Conservation (phyloP, 2,888 invertebrate species). For the Trachelus tabidus region DNA sequence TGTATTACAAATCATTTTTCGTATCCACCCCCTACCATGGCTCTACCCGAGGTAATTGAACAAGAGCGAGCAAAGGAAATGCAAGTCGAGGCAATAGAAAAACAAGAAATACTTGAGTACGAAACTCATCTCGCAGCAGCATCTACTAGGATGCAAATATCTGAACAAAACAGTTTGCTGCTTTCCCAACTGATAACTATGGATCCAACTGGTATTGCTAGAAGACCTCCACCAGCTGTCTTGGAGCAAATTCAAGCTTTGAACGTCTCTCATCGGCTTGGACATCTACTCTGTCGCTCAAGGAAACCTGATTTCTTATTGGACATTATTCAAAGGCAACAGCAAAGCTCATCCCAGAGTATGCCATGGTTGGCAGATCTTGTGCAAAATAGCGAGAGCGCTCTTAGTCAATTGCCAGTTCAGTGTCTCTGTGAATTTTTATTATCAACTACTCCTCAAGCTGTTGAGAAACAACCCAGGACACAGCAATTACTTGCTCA, state of each 20-base stretch:
- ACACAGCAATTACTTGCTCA: slow-evolving; percentile 80
- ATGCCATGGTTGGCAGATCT: slow-evolving; percentile 98
- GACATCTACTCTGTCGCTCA: slow-evolving; percentile 88
- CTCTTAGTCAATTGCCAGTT: slow-evolving; percentile 90
- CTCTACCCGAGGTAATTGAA: slow-evolving; percentile 70
- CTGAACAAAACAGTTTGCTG: slow-evolving; percentile 87
- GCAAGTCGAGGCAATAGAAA: slow-evolving; percentile 78
- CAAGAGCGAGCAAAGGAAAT: slow-evolving; percentile 75
- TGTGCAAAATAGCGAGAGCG: slow-evolving; percentile 90
- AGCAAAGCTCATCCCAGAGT: slow-evolving; percentile 87
- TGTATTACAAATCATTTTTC: slow-evolving; percentile 90
- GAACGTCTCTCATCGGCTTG: slow-evolving; percentile 83
- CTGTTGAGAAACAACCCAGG: slow-evolving; percentile 76
- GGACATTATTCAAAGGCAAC: slow-evolving; percentile 87
- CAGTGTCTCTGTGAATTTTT: slow-evolving; percentile 97
- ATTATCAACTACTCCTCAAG: slow-evolving; percentile 74
- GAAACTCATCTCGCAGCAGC: slow-evolving; percentile 93
- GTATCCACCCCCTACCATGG: slow-evolving; percentile 78
- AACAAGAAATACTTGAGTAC: slow-evolving; percentile 85
- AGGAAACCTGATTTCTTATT: slow-evolving; percentile 92
- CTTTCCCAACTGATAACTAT: slow-evolving; percentile 86
- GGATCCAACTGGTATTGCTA: slow-evolving; percentile 85
- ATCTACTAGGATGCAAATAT: slow-evolving; percentile 88
- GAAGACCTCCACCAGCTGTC: slow-evolving; percentile 82
- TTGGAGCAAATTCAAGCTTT: slow-evolving; percentile 83